A percentile compares a stretch with the other conserved stretches of the same genome.
These are phyloP conservation scores for Calephelis perditalis DNA, from an alignment of 2,888 invertebrate species.

Conservation along the genomic window DNA sequence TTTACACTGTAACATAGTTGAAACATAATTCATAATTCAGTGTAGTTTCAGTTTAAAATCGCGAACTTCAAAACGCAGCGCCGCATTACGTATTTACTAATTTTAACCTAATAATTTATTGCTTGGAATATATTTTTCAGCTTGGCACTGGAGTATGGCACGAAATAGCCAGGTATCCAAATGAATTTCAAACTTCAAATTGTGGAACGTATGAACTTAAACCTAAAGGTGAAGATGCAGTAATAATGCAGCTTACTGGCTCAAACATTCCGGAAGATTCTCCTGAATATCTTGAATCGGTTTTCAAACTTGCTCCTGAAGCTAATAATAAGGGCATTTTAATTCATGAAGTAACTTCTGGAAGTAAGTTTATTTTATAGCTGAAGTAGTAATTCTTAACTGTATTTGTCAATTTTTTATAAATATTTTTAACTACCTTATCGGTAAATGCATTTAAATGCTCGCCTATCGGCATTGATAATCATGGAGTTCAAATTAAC, in stretches of 20 bases:
- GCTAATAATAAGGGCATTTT: neutral
- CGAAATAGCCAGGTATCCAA: neutral
- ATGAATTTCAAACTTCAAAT: neutral
- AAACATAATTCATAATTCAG: no score
- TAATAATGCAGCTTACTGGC: neutral
- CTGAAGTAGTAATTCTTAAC: no score
- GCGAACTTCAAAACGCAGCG: no score
- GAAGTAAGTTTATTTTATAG: neutral
- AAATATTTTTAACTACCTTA: no score
- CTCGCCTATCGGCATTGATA: no score
- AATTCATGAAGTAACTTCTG: neutral
- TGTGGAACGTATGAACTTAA: neutral
- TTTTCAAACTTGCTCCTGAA: neutral
- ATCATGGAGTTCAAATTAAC: no score
- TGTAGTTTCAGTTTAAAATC: no score
- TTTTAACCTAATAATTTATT: neutral
- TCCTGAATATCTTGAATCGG: neutral
- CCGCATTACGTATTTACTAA: no score
- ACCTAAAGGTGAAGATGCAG: neutral
- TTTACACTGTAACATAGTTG: no score
- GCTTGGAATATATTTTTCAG: neutral
- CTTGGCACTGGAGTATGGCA: neutral
- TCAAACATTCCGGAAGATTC: neutral
- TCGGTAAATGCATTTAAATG: no score
- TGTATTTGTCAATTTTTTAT: no score